Conservation (phyloP, 2,113 vertebrate species). For the western clawed frog (Xenopus tropicalis) region DNA sequence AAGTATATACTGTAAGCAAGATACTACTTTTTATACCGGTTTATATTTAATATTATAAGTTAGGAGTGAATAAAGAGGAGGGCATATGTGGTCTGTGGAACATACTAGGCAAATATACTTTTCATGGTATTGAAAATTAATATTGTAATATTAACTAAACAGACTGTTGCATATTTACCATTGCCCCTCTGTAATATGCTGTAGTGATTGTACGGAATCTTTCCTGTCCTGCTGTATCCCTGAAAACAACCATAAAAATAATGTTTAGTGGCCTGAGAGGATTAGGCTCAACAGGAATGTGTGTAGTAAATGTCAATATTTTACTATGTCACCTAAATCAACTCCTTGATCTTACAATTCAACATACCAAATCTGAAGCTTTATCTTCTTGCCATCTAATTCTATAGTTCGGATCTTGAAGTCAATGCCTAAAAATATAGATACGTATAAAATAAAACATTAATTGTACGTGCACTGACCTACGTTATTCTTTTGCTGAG, state of each 20-base stretch:
- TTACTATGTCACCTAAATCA: not conserved
- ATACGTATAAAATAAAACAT: not conserved
- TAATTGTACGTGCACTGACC: not conserved
- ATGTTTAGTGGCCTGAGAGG: not conserved
- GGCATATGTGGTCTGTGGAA: too few relatives aligned
- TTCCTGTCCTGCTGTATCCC: slow-evolving; percentile 91
- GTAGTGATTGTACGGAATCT: slow-evolving; percentile 90
- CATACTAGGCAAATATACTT: too few relatives aligned
- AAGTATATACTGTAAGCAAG: too few relatives aligned
- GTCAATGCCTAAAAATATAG: slow-evolving; percentile 82
- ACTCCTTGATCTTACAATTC: not conserved
- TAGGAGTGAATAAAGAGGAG: too few relatives aligned
- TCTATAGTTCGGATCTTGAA: slow-evolving; percentile 98
- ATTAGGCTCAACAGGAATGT: not conserved
- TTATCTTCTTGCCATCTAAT: slow-evolving; percentile 95
- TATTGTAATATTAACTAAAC: too few relatives aligned
- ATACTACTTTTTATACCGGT: too few relatives aligned
- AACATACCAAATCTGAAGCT: slow-evolving; percentile 95
- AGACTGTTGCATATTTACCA: slow-evolving; percentile 64
- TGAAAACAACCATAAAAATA: slow-evolving; percentile 44
- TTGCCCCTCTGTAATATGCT: slow-evolving; percentile 89
- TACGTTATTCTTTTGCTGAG: not conserved
- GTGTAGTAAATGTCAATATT: not conserved
- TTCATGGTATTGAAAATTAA: too few relatives aligned
- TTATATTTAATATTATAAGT: too few relatives aligned